Conservation (phyloP, 2,888 invertebrate species). For the Ypsolopha scabrella region DNA sequence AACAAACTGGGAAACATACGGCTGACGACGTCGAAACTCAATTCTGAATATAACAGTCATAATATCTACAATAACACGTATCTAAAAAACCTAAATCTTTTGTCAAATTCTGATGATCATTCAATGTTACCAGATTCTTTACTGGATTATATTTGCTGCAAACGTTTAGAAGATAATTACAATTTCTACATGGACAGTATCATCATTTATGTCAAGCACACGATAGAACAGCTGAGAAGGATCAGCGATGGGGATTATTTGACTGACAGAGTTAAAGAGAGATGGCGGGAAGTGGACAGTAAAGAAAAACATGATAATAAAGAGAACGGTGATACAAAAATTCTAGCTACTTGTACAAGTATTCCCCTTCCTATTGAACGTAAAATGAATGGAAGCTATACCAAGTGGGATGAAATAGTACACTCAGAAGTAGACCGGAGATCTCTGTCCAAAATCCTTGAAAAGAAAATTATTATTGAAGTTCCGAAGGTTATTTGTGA, state of each 20-base stretch:
- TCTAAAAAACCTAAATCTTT: slow-evolving; percentile 21
- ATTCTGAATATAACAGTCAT: slow-evolving; percentile 24
- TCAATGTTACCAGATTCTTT: slow-evolving; percentile 38
- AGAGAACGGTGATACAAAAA: slow-evolving; percentile 21
- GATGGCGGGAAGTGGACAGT: slow-evolving; percentile 39
- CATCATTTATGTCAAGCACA: slow-evolving; percentile 46
- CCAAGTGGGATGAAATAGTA: slow-evolving; percentile 43
- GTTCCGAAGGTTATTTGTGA: slow-evolving; percentile 45
- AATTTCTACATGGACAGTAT: slow-evolving; percentile 58
- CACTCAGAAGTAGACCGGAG: slow-evolving; percentile 52
- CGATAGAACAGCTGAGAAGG: slow-evolving; percentile 56
- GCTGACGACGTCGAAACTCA: slow-evolving; percentile 27
- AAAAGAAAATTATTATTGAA: slow-evolving; percentile 47
- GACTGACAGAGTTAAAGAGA: slow-evolving; percentile 50
- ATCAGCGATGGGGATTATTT: slow-evolving; percentile 61
- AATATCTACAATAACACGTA: slow-evolving; percentile 21
- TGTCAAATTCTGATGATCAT: slow-evolving; percentile 19
- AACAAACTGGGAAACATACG: slow-evolving; percentile 41
- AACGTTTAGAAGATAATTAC: slow-evolving; percentile 47
- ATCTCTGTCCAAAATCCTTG: slow-evolving; percentile 45
- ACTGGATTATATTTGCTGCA: slow-evolving; percentile 50
- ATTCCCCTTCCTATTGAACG: slow-evolving; percentile 39
- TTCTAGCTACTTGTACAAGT: slow-evolving; percentile 37
- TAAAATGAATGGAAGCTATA: slow-evolving; percentile 21
- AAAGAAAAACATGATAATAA: slow-evolving; percentile 9